Evolutionary conservation across 1,140 invertebrate species (phyloP), one percentile per base, ranked within the genome.

Genomic region (Meloidogyne floridensis): DNA sequence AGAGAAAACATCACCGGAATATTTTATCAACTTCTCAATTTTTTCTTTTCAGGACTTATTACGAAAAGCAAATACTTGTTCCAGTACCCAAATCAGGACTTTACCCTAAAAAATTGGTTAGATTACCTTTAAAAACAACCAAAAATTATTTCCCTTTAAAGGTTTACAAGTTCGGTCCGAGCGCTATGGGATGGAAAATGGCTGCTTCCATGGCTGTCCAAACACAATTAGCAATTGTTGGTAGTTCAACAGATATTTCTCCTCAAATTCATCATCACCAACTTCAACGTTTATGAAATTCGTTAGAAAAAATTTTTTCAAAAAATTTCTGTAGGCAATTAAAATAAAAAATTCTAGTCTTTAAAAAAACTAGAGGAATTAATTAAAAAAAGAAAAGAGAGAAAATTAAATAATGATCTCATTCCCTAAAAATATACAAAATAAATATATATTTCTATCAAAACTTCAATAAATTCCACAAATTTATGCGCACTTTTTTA

Each of bases 91-190:
- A 92, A 86, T 91, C 90, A 72, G 91, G 91, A 13, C 88, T 90
- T 77, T 92, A 91, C 84, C 92, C 92, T 20, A 92, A 92, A 88
- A 92, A 92, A 87, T 85, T 92, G 75, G 69, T 79, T 20, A 15
- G 20, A 4, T 15, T 15, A 59, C 10, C 18, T 32, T 32, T 2
- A 2, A 32, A 32, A 15, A 51, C 15, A 43, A 47, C 0, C 42
- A 20, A 32, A 56, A 72, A 13, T 72, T 71, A 11, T 79, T 70
- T 42, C 9, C 13, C 11, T 59, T 59, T 59, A 11, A 15, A 69
- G 75, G 91, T 92, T 80, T 92, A 92, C 89, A 91, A 91, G 84
- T 92, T 92, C 85, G 92, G 92, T 18, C 90, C 90, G 10, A 81
- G 82, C 32, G 87, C 90, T 32, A 83, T 87, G 81, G 90, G 90